Base-by-base conservation (phyloP, 2,113 vertebrate species). In the Pterocles gutturalis region DNA sequence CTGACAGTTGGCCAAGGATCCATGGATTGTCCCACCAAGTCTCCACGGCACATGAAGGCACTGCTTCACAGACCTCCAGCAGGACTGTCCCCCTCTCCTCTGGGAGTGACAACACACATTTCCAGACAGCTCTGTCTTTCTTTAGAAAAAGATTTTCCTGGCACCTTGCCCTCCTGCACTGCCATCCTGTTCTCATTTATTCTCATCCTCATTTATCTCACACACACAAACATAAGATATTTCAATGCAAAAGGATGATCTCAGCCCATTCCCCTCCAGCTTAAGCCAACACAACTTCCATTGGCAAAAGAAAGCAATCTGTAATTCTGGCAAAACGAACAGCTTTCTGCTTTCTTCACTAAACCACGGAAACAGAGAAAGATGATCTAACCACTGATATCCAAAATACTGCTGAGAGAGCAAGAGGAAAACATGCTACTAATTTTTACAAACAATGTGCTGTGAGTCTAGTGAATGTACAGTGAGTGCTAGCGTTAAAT, bases 201-300 rank as follows among this genome's bases (percentile, higher is more conserved):
- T 83, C 82, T 86, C 67, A 76, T 80, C 76, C 54, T 70, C 71
- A 53, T 94, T 90, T 87, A 17, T 78, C 67, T 81, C 85, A 48
- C 73, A 53, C 22, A 31, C 54, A 53, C 0, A 0, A 46, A 49
- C 45, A 11, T 13, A 36, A 84, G 53, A 64, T 45, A 55, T 53
- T 84, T 48, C 61, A 26, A 1, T 26, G n/a, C 28, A 43, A 65
- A 95, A 84, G 36, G 43, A 33, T 91, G 93, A 89, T 67, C 81
- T 94, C 91, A 93, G 83, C 22, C 77, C 87, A 31, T 62, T 81
- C 33, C 11, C 28, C 31, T 84, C 13, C 62, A 45, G 49, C 31
- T 46, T 57, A 33, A 95, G 83, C 66, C 79, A 82, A 60, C 25
- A 76, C 5, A 1, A 34, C 70, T 62, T 91, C 57, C 51, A 34